Base-by-base conservation (phyloP, 2,797 vertebrate genomes). In the Xyrichtys novacula region DNA sequence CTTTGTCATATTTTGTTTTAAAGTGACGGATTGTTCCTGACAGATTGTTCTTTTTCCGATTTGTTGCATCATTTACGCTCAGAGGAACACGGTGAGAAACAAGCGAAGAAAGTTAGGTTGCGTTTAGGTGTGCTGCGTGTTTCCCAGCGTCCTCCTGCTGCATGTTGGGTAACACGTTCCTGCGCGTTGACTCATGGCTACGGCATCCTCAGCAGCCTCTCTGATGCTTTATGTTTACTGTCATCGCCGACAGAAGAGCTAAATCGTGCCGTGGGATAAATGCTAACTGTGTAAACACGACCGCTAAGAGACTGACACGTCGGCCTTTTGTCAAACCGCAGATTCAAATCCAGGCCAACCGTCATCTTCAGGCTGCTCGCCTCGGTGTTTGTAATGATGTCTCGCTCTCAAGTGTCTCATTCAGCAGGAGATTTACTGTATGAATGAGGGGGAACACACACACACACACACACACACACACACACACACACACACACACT, bases 381-480 rank as follows among this genome's bases (percentile, higher is more conserved):
- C 16, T 48, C 55, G 29, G 34, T 74, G 71, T 81, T 73, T 75
- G 66, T 64, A 58, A 42, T 72, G 55, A 66, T 58, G 70, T 67
- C 66, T 72, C 72, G 55, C 58, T 70, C 70, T 72, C 32, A 47
- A 70, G 67, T 78, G 76, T 74, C 50, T 87, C 78, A 75, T 71
- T 78, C 48, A 75, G 64, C 74, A 68, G 40, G 48, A 84, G 71
- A 82, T 69, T 83, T 78, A 68, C 42, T 54, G 54, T 31, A 54
- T 55, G 65, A 60, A 63, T 57, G 34, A 55, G 52, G n/a, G 31
- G 43, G 9, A 0, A 6, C 11, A 46, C 43, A 23, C 42, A 14
- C n/a, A 7, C 67, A 32, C 19, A 4, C 42, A 40, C 32, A 7
- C 49, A 65, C 68, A 40, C 22, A 23, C 72, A 19, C 40, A 42